phyloP scores from a whole-genome alignment of 2,113 vertebrate genomes.

The Spizaetus ornatus region DNA sequence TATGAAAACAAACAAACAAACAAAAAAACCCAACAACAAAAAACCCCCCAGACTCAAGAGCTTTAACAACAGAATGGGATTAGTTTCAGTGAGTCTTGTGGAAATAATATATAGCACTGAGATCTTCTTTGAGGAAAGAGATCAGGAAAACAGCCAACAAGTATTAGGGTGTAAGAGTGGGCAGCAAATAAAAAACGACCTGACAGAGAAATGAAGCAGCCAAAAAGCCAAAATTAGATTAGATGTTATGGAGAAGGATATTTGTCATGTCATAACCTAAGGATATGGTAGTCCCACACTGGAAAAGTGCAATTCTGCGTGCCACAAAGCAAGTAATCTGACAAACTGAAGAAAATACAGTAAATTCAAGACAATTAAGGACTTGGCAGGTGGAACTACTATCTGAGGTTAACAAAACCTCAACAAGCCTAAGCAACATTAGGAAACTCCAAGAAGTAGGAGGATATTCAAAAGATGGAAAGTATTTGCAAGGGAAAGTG shows the following conservation, averaged over 20 bases:
- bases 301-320: neutral
- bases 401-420: constrained; percentile 22
- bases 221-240: neutral
- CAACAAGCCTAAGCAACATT: neutral
- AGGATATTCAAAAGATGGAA: neutral
- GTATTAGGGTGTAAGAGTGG: neutral
- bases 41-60: neutral
- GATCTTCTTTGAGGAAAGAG: neutral
- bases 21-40: neutral
- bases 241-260: neutral
- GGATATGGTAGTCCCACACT: neutral
- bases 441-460: neutral
- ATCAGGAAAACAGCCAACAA: neutral
- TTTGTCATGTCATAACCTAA: neutral
- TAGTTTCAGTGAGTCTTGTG: neutral
- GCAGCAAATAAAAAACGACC: neutral
- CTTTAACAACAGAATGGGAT: constrained; percentile 7
- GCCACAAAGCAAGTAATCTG: neutral
- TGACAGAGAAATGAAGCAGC: neutral
- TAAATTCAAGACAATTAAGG: neutral
- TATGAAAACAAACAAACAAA: neutral
- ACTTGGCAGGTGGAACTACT: neutral
- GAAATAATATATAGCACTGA: neutral
- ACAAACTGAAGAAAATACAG: neutral
- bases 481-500: neutral